Percentiles rank a stretch among this genome's conserved stretches.
These are phyloP conservation scores for Heteromurus nitidus DNA, from an alignment of 2,888 invertebrate genomes.

Conservation along the genomic window DNA sequence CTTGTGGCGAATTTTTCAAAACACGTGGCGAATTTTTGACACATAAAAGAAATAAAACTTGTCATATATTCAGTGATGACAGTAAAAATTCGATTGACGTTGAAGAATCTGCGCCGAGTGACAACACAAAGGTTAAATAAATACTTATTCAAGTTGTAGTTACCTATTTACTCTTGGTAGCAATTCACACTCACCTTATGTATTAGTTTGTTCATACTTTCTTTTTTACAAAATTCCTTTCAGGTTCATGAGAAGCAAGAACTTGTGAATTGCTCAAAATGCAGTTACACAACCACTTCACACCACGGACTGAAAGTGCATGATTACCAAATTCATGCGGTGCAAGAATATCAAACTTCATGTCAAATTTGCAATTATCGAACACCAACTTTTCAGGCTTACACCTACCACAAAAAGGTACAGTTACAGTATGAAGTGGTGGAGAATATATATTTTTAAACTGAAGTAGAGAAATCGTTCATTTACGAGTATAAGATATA, in stretches of 20 bases:
- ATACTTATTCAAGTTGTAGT: background rate
- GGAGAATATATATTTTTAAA: background rate
- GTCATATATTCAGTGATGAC: too few relatives aligned
- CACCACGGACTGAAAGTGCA: background rate
- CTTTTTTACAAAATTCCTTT: too few relatives aligned
- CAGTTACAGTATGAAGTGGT: background rate
- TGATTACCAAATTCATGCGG: background rate
- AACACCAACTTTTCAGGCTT: background rate
- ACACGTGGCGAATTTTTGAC: too few relatives aligned
- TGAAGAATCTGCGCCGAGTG: background rate
- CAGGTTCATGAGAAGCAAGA: too few relatives aligned
- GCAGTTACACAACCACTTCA: background rate
- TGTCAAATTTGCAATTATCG: constrained; percentile 27
- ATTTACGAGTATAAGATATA: background rate
- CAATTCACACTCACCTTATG: background rate
- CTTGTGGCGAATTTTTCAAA: background rate
- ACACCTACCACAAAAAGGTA: constrained; percentile 40
- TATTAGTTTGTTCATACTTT: background rate
- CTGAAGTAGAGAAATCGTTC: background rate
- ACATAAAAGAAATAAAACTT: too few relatives aligned
- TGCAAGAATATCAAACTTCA: background rate
- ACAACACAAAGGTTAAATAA: background rate
- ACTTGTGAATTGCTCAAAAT: background rate
- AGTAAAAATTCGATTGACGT: background rate
- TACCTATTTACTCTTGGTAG: background rate